phyloP scores from a whole-genome alignment of 2,113 vertebrate species.

The Chaetodon trifascialis region DNA sequence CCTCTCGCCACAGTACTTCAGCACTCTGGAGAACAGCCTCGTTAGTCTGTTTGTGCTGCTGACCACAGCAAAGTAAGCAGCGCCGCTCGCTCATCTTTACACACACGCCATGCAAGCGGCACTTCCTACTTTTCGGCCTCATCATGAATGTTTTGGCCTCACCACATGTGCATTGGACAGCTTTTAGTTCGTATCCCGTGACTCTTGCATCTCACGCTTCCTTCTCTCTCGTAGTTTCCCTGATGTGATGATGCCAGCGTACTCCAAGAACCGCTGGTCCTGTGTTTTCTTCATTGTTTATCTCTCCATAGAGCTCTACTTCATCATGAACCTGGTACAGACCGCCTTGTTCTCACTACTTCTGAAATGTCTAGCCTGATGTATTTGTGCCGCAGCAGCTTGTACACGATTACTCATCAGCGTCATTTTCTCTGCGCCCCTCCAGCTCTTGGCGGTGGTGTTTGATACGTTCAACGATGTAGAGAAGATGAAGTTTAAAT shows the following conservation, averaged over 20 bases:
- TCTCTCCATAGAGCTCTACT: conserved; percentile 99
- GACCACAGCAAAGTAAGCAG: conserved; percentile 97
- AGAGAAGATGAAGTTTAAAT: conserved; percentile 98
- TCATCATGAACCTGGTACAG: conserved; percentile 95
- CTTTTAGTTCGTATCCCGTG: conserved; percentile 5
- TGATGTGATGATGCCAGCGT: conserved; percentile 99
- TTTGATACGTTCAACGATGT: conserved; percentile 98
- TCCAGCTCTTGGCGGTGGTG: conserved; percentile 94
- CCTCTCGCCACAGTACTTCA: conserved; percentile 91
- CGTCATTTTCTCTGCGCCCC: not conserved
- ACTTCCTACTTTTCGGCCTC: conserved; percentile 35
- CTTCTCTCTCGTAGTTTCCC: conserved; percentile 88
- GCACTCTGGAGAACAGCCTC: conserved; percentile 95
- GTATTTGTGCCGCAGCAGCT: not conserved
- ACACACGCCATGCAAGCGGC: conserved; percentile 11
- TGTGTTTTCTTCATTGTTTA: conserved; percentile 99
- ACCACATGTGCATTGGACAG: not conserved
- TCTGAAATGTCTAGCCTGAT: not conserved
- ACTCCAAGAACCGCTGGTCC: conserved; percentile 94
- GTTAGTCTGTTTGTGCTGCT: conserved; percentile 97
- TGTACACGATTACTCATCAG: not conserved
- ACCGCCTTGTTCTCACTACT: not conserved
- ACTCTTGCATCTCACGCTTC: not conserved
- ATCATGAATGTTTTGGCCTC: not conserved
- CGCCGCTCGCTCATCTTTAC: conserved; percentile 1